Percentiles rank a stretch among this genome's conserved stretches.
phyloP scores from a whole-genome alignment of 2,797 vertebrate genomes.

The Nothura maculosa region DNA sequence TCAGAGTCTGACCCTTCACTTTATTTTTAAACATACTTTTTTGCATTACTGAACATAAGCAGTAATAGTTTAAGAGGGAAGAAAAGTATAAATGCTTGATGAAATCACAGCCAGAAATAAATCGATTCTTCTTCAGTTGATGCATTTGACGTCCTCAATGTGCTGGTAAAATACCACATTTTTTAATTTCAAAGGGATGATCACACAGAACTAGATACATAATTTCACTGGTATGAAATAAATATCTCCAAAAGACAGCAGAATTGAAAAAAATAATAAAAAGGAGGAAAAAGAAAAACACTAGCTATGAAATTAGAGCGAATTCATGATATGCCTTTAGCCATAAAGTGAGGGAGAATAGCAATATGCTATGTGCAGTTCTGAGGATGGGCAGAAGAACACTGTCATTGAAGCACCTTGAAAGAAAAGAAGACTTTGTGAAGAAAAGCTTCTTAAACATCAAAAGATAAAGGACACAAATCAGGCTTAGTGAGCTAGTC shows the following conservation, averaged over 20 bases:
- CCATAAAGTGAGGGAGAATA: neutral
- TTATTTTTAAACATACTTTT: constrained; percentile 64
- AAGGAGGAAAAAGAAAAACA: neutral
- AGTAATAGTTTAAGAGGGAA: neutral
- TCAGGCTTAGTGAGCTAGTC: constrained; percentile 25
- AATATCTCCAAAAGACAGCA: neutral
- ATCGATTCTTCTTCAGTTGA: neutral
- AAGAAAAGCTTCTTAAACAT: constrained; percentile 55
- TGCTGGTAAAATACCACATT: neutral
- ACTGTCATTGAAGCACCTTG: constrained; percentile 44
- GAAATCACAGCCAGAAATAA: neutral
- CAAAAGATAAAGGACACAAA: constrained; percentile 53
- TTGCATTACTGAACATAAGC: constrained; percentile 22
- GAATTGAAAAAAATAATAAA: neutral
- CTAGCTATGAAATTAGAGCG: neutral
- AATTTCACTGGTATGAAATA: neutral
- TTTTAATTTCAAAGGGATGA: neutral
- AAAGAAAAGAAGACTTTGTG: constrained; percentile 40
- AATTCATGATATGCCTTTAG: constrained; percentile 19
- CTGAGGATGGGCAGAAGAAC: constrained; percentile 31
- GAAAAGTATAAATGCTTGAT: neutral
- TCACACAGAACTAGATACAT: neutral
- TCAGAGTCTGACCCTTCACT: constrained; percentile 50
- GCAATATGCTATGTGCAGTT: neutral
- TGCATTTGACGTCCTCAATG: neutral